Evolutionary conservation across 2,888 invertebrate species (phyloP).

Genomic region (Noctua janthina): DNA sequence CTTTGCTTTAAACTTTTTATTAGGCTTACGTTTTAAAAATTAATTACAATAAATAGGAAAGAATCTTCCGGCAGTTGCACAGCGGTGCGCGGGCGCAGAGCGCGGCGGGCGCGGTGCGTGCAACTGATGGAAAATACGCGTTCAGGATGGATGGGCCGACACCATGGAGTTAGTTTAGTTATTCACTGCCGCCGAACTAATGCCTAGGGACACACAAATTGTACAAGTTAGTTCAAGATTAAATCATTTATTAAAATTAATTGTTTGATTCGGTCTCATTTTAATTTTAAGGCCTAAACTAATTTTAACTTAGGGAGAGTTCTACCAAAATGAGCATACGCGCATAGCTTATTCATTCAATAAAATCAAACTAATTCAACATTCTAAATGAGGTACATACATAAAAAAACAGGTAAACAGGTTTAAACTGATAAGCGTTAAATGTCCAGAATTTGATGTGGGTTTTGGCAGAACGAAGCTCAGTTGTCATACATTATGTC

Average conservation of each 20-base stretch:
- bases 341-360: not conserved
- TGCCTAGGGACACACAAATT: constrained; percentile 78
- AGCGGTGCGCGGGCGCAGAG: constrained; percentile 64
- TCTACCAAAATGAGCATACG: not conserved
- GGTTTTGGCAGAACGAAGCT: not conserved
- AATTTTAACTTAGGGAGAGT: not conserved
- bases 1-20: constrained; percentile 69
- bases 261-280: not conserved
- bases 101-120: constrained; percentile 80
- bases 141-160: constrained; percentile 84
- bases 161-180: constrained; percentile 82
- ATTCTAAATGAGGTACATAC: not conserved
- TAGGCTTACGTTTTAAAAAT: constrained; percentile 72
- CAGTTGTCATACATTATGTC: not conserved
- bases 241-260: not conserved
- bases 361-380: not conserved
- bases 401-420: not conserved
- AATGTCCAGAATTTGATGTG: not conserved
- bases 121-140: constrained; percentile 89
- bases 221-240: constrained; percentile 45
- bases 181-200: constrained; percentile 73
- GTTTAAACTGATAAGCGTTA: not conserved
- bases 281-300: not conserved
- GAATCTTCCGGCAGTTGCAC: constrained; percentile 89
- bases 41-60: constrained; percentile 70